phyloP scores from a whole-genome alignment of 1,140 invertebrate species.

The Danaus plexippus region DNA sequence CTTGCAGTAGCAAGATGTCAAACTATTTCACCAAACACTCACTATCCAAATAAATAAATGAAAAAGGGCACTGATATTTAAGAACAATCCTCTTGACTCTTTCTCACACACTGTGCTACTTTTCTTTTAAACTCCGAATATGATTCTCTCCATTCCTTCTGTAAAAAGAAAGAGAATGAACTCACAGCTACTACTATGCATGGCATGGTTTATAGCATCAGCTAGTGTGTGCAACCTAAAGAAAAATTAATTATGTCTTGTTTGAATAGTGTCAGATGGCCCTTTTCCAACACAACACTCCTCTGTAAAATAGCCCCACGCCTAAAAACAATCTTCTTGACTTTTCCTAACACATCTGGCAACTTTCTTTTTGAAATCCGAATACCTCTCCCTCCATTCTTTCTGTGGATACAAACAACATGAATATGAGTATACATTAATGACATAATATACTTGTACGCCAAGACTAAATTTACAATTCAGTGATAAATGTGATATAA shows the following conservation, averaged over 20 bases:
- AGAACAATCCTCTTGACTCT: constrained; percentile 97
- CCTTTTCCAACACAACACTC: constrained; percentile 57
- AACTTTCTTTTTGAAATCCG: constrained; percentile 97
- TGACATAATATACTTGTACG: too few species aligned
- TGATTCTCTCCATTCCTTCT: constrained; percentile 99
- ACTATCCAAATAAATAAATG: constrained; percentile 65
- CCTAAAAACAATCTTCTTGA: constrained; percentile 94
- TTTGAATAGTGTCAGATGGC: constrained; percentile 43
- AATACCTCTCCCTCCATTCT: constrained; percentile 96
- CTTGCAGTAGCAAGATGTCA: constrained; percentile 35
- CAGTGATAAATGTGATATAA: too few species aligned
- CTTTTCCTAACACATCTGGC: constrained; percentile 96
- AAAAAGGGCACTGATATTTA: constrained; percentile 74
- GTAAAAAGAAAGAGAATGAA: constrained; percentile 72
- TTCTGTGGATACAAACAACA: constrained; percentile 80
- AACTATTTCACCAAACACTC: constrained; percentile 63
- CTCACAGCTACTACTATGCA: constrained; percentile 46
- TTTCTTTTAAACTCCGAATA: constrained; percentile 97
- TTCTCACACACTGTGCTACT: constrained; percentile 97
- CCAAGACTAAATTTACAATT: too few species aligned
- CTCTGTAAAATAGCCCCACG: constrained; percentile 40
- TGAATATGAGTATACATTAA: constrained; percentile 16
- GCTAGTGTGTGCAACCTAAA: constrained; percentile 43
- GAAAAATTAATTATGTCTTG: constrained; percentile 35
- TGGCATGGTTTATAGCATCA: constrained; percentile 28